Percentiles rank a stretch among this genome's conserved stretches.
phyloP scores from a whole-genome alignment of 2,888 invertebrate species.

The Athetis lepigone region DNA sequence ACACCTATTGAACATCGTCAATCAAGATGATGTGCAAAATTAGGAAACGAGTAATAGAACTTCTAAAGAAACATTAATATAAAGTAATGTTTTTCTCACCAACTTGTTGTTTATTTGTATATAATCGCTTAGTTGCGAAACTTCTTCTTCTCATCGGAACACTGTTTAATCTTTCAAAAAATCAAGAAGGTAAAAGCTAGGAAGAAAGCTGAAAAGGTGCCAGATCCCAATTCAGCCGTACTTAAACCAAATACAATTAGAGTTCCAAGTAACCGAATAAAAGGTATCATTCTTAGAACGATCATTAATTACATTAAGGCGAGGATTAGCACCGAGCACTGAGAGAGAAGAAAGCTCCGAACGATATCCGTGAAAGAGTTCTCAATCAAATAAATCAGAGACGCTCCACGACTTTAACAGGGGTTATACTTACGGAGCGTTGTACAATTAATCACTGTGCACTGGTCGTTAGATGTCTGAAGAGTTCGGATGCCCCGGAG shows the following conservation, averaged over 20 bases:
- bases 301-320: slow-evolving; percentile 65
- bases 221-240: background rate
- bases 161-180: too few relatives aligned
- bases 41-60: too few relatives aligned
- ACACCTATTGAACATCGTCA: too few relatives aligned
- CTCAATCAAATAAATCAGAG: slow-evolving; percentile 86
- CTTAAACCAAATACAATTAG: background rate
- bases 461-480: slow-evolving; percentile 83
- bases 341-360: slow-evolving; percentile 73
- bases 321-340: slow-evolving; percentile 61
- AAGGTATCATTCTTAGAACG: slow-evolving; percentile 43
- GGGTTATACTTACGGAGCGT: slow-evolving; percentile 63
- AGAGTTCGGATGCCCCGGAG: slow-evolving; percentile 79
- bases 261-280: slow-evolving; percentile 18
- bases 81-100: too few relatives aligned
- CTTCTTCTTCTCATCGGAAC: too few relatives aligned
- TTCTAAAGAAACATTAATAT: too few relatives aligned
- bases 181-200: too few relatives aligned
- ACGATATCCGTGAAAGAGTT: slow-evolving; percentile 80
- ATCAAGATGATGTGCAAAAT: too few relatives aligned
- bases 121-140: too few relatives aligned
- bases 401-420: slow-evolving; percentile 74
- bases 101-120: too few relatives aligned
- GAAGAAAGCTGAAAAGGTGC: too few relatives aligned
- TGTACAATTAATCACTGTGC: slow-evolving; percentile 87